Evolutionary conservation across 2,888 invertebrate genomes (phyloP).

Genomic region (Hyles lineata): DNA sequence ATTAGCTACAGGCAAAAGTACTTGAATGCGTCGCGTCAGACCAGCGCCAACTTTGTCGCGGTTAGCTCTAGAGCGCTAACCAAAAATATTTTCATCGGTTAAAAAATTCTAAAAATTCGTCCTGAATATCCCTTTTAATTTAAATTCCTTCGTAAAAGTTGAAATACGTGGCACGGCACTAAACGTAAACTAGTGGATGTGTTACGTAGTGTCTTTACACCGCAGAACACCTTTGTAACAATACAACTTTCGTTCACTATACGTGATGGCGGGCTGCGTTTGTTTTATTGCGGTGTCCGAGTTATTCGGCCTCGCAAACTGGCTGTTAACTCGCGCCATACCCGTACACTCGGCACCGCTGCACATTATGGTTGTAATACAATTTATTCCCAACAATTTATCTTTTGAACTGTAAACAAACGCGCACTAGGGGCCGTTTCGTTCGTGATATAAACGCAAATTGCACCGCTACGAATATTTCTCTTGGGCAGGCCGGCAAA

Average conservation of each 20-base stretch:
- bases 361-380: slow-evolving; percentile 44
- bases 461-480: slow-evolving; percentile 11
- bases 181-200: slow-evolving; percentile 7
- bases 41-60: neutral
- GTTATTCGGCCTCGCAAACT: slow-evolving; percentile 51
- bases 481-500: neutral
- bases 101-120: neutral
- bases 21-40: neutral
- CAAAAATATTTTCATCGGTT: neutral
- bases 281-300: slow-evolving; percentile 63
- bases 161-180: slow-evolving; percentile 8
- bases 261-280: slow-evolving; percentile 56
- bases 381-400: slow-evolving; percentile 40
- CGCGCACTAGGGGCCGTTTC: slow-evolving; percentile 35
- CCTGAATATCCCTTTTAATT: neutral
- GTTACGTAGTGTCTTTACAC: neutral
- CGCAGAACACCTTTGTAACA: slow-evolving; percentile 39
- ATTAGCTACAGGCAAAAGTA: neutral
- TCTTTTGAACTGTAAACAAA: slow-evolving; percentile 37
- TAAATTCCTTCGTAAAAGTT: slow-evolving; percentile 10
- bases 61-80: neutral
- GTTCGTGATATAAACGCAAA: neutral
- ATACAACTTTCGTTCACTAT: slow-evolving; percentile 51
- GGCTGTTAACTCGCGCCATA: slow-evolving; percentile 53
- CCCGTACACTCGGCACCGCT: slow-evolving; percentile 38